These are phyloP conservation scores for Taxidea taxus DNA, from an alignment of 2,113 vertebrate species.

Conservation along the genomic window DNA sequence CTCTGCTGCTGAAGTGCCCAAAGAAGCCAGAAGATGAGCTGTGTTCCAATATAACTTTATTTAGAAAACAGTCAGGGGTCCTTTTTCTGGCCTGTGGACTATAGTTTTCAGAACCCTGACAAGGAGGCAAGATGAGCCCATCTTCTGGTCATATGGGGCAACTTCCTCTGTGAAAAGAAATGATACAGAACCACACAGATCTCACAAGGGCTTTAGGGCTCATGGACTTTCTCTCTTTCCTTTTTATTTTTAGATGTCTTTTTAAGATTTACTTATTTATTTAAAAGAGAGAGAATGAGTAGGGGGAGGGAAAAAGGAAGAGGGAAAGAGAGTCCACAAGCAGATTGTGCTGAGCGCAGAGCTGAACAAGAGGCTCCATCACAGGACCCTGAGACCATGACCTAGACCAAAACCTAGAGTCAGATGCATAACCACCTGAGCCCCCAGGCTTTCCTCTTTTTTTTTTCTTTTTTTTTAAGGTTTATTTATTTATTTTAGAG, in stretches of 20 bases:
- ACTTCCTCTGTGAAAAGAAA: neutral
- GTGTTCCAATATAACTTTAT: neutral
- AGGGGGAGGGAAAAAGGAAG: neutral
- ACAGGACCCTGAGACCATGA: neutral
- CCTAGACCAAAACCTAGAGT: neutral
- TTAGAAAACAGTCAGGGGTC: neutral
- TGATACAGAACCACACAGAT: neutral
- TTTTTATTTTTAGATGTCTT: neutral
- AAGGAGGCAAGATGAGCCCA: neutral
- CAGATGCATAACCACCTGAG: accelerated
- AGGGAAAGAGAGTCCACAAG: neutral
- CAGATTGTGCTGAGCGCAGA: neutral
- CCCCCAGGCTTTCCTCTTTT: neutral
- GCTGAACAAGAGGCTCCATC: neutral
- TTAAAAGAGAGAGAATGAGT: neutral
- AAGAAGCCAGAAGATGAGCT: neutral
- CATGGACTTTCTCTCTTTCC: neutral
- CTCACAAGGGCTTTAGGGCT: neutral
- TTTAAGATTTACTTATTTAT: neutral
- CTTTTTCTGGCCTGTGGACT: neutral
- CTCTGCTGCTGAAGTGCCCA: neutral
- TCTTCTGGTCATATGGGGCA: neutral
- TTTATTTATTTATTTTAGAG: neutral
- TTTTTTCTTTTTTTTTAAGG: too few relatives aligned
- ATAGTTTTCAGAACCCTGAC: neutral